Evolutionary conservation across 1,140 invertebrate genomes (phyloP), one percentile per base, ranked within the genome.

Genomic region (Mya arenaria): DNA sequence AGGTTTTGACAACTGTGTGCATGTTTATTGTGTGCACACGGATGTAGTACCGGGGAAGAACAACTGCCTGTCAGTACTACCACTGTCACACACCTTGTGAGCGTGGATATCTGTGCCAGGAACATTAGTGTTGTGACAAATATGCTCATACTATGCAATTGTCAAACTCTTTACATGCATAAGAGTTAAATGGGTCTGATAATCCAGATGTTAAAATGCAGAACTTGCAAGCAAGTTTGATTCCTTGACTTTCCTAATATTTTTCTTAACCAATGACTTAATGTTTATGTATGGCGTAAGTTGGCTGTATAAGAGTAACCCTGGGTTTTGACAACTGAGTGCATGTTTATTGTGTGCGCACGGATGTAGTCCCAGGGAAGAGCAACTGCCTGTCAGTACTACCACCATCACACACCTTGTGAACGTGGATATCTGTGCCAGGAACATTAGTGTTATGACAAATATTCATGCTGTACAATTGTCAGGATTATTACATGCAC

Each of bases 41-140:
- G 68, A 19, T 71, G 68, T 71, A 71, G 44, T 15, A 15, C 68
- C 68, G 44, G 68, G 68, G 68, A 3, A 71, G 68, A 71, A 48
- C 15, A 71, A 5, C 4, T 28, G 32, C 30, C 72, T 75, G 72
- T 60, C 36, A 41, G 58, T 75, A 75, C 56, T 75, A 37, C 55
- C 15, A 58, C 32, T 39, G 15, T 69, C 4, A 52, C 41, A 10
- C 10, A 19, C 19, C 10, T 58, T 58, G 48, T 39, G 15, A 4
- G 69, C 28, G 6, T 58, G 55, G 55, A 56, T 39, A 73, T 73
- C 30, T 55, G 15, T n/a, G 30, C 10, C 69, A 73, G 69, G 44
- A 30, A 73, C 69, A 73, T 32, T 55, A 10, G 10, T n/a, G n/a
- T n/a, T n/a, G n/a, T n/a, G n/a, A n/a, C n/a, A n/a, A n/a, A n/a